These are phyloP conservation scores for Leptopilina myrica DNA, from an alignment of 2,888 invertebrate genomes.

Conservation along the genomic window DNA sequence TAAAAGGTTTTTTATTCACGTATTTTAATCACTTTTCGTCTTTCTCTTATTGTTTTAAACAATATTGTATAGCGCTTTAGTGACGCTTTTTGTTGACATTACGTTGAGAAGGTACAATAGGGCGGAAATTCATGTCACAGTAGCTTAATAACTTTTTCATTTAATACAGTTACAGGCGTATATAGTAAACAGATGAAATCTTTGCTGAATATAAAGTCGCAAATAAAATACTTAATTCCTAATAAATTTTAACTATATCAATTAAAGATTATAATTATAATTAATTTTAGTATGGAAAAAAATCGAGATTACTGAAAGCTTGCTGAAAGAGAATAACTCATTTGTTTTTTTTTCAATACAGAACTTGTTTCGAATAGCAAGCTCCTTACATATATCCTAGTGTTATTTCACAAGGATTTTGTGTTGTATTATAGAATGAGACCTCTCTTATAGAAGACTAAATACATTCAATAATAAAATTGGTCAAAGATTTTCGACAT, in stretches of 20 bases:
- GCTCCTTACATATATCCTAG: constrained; percentile 1
- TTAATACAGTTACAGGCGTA: constrained; percentile 44
- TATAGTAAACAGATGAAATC: constrained; percentile 2
- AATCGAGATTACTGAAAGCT: background rate
- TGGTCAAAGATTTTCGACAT: constrained; percentile 52
- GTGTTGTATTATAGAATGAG: constrained; percentile 43
- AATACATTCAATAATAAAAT: constrained; percentile 55
- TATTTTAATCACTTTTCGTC: constrained; percentile 67
- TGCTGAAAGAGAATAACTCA: background rate
- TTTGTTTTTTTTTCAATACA: background rate
- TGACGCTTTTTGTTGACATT: constrained; percentile 26
- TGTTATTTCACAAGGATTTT: constrained; percentile 37
- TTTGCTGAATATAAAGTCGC: background rate
- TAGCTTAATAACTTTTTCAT: constrained; percentile 21
- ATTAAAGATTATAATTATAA: too few species aligned
- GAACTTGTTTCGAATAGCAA: background rate
- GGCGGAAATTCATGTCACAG: constrained; percentile 43
- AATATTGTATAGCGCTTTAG: constrained; percentile 57
- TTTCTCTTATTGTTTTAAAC: constrained; percentile 66
- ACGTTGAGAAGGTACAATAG: constrained; percentile 41
- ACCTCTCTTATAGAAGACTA: too few species aligned
- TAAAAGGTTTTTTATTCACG: constrained; percentile 67
- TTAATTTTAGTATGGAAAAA: background rate
- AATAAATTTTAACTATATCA: background rate
- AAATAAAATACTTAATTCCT: background rate